Base-by-base conservation (phyloP, 1,140 invertebrate species). In the Neelides sp. region DNA sequence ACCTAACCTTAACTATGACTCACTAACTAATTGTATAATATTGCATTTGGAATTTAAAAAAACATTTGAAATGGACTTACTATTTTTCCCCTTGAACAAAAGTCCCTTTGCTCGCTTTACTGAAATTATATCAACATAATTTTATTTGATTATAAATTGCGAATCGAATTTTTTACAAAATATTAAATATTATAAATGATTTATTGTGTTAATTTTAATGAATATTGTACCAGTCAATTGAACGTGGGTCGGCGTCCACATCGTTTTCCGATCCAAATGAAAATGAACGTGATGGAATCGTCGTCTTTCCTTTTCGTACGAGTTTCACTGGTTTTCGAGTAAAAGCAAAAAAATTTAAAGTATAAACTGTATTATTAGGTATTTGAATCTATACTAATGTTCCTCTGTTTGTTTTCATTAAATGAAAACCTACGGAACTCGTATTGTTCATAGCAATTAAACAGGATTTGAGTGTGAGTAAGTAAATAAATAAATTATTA, bases 171-270 rank as follows among this genome's bases (percentile, higher is more conserved):
- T 22, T 8, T 43, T 43, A 10, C 8, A 8, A 8, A 43, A 4
- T 10, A 4, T 19, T 30, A 44, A 7, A 43, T 4, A 42, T 27
- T 37, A 32, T 30, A 2, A 39, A 44, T 47, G 4, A 47, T 44
- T 17, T 20, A 10, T 2, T 12, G 10, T 30, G 5, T 47, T 26
- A 36, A 42, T 32, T 41, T 35, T 12, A 48, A 45, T 12, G 47
- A 57, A 48, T 17, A 32, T 57, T 63, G 63, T 70, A 79, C 77
- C 77, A 68, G 81, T 82, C 54, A 86, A 81, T 74, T 85, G 80
- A 42, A 85, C 82, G 69, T 86, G 83, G 52, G 83, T 86, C 57
- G 82, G 82, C 67, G 81, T 83, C 82, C 82, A 85, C 82, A 85
- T 86, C 23, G n/a, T 12, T 44, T 23, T 50, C n/a, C n/a, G n/a